Evolutionary conservation across 1,140 invertebrate genomes (phyloP), one percentile per base, ranked within the genome.

Genomic region (Sycophaga agraensis): DNA sequence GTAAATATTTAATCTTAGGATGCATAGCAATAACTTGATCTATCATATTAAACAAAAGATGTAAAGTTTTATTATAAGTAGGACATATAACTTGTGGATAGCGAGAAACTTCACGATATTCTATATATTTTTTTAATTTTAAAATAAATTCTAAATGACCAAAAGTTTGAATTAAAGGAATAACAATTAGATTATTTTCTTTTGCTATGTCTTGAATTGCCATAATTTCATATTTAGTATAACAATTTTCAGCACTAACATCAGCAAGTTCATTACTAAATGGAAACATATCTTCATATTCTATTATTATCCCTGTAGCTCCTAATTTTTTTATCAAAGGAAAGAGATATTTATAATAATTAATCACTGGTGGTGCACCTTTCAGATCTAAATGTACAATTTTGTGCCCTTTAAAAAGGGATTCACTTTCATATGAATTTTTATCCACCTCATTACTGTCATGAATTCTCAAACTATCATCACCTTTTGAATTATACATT

Each of bases 251-350:
- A 4, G 93, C 89, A 1, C 86, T 82, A 7, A 96, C 78, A 49
- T 83, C 76, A 54, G 75, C 78, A 4, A 98, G 74, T 0, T 78
- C 74, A 0, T 88, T 92, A 21, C 80, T 82, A 77, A 91, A 98
- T 0, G 96, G 96, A 79, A 98, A 99, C 92, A 96, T 97, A 70
- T 99, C 97, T 82, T 99, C 97, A 82, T 97, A 99, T 78, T 99
- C 97, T 53, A 97, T 79, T 2, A 98, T 80, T 22, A 98, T 77
- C 1, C 93, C 94, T 43, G 92, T 98, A 1, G 91, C 92, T 17
- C 90, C 93, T 68, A 93, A 74, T 45, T 84, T 83, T 68, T 87
- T 88, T 0, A 97, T 71, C 57, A 93, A 78, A 3, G 88, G 87
- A 48, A 97, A 85, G 0, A 96, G 64, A 51, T 88, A 84, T 68